phyloP scores from a whole-genome alignment of 2,797 vertebrate species.

The Percopsis omiscomaycus region DNA sequence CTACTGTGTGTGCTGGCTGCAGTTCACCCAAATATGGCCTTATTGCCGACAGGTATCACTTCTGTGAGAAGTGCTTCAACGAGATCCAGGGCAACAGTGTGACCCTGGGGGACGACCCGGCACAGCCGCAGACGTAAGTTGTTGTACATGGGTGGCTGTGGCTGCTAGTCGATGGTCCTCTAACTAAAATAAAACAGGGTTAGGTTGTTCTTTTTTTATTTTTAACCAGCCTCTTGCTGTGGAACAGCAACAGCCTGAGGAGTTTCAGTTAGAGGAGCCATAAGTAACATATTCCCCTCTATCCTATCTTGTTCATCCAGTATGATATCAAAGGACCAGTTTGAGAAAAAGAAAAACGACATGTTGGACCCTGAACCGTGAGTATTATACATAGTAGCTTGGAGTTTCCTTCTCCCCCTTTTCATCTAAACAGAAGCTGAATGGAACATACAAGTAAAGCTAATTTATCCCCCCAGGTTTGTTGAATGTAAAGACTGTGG shows the following conservation, averaged over 20 bases:
- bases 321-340: constrained; percentile 98
- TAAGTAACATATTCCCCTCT: constrained; percentile 14
- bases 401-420: not conserved
- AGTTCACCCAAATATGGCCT: constrained; percentile 75
- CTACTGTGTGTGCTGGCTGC: constrained; percentile 68
- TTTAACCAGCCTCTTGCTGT: constrained; percentile 14
- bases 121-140: constrained; percentile 98
- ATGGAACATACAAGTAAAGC: not conserved
- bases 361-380: constrained; percentile 96
- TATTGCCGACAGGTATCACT: constrained; percentile 95
- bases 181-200: constrained; percentile 9
- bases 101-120: constrained; percentile 97
- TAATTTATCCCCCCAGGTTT: constrained; percentile 78
- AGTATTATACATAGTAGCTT: constrained; percentile 69
- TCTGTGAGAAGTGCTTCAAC: constrained; percentile 99
- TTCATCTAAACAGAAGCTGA: not conserved
- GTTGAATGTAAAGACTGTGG: constrained; percentile 99
- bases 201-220: constrained; percentile 7
- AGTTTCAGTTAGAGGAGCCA: constrained; percentile 10
- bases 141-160: constrained; percentile 16
- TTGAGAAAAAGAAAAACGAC: constrained; percentile 99
- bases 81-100: constrained; percentile 99
- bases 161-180: constrained; percentile 10
- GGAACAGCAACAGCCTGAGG: not conserved
- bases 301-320: constrained; percentile 69